Percentiles rank a stretch among this genome's conserved stretches.
Evolutionary conservation across 2,888 invertebrate genomes (phyloP).

Genomic region (Cephonodes hylas): DNA sequence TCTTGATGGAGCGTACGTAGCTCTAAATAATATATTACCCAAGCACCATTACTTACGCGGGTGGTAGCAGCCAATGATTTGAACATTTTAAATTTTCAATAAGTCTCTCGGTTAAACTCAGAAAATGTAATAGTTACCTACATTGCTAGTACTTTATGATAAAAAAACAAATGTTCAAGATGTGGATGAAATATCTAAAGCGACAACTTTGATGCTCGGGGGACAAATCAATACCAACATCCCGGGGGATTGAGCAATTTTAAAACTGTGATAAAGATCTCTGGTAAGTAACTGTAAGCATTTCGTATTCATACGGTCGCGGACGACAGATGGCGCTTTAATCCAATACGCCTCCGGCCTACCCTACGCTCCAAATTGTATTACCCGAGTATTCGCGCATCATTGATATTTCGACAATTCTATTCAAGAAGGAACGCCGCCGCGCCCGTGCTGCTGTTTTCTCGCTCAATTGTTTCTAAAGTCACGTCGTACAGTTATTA

Average conservation of each 20-base stretch:
- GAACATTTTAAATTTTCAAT: not conserved
- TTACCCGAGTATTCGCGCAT: slow-evolving; percentile 79
- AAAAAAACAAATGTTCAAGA: slow-evolving; percentile 49
- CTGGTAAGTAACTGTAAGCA: slow-evolving; percentile 68
- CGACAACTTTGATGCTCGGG: slow-evolving; percentile 67
- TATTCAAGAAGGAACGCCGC: slow-evolving; percentile 48
- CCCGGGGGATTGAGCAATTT: slow-evolving; percentile 76
- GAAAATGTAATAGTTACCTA: not conserved
- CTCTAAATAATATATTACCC: not conserved
- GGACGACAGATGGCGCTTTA: slow-evolving; percentile 79
- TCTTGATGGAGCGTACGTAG: slow-evolving; percentile 30
- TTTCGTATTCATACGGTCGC: slow-evolving; percentile 78
- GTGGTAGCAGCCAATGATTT: not conserved
- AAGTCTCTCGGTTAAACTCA: not conserved
- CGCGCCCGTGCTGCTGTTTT: slow-evolving; percentile 36
- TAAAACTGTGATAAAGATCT: slow-evolving; percentile 80
- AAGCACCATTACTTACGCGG: no score
- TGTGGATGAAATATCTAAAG: slow-evolving; percentile 69
- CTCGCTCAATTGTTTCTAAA: not conserved
- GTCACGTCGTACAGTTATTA: not conserved
- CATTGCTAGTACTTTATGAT: slow-evolving; percentile 2
- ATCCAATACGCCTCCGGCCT: slow-evolving; percentile 78
- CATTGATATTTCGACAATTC: slow-evolving; percentile 80
- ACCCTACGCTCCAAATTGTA: slow-evolving; percentile 76
- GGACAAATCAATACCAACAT: slow-evolving; percentile 72